Conservation (phyloP, 2,797 vertebrate genomes). For the Euphonia xanthogaster region DNA sequence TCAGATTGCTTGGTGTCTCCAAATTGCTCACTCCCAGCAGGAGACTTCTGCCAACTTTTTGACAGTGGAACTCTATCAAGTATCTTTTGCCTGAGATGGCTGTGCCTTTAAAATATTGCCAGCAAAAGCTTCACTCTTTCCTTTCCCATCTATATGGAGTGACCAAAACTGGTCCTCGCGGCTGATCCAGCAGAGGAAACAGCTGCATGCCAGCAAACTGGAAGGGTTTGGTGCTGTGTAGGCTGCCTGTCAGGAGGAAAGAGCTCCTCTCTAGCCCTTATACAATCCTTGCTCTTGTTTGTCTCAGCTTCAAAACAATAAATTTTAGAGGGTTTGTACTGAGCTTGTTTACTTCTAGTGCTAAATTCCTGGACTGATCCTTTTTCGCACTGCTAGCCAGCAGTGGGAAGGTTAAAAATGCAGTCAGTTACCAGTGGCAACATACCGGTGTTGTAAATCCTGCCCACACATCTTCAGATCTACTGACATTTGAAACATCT, state of each 20-base stretch:
- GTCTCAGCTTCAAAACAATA: background rate
- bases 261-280: background rate
- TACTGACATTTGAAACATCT: conserved; percentile 64
- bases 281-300: background rate
- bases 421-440: conserved; percentile 68
- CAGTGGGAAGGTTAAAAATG: conserved; percentile 59
- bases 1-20: background rate
- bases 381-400: background rate
- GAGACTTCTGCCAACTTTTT: background rate
- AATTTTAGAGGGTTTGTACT: background rate
- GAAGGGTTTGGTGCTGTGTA: background rate
- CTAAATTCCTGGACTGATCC: background rate
- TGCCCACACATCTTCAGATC: conserved; percentile 63
- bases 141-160: background rate
- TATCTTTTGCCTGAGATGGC: background rate
- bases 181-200: background rate
- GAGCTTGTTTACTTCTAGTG: background rate
- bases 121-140: background rate
- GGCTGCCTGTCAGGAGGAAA: background rate
- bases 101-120: background rate
- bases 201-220: background rate
- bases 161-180: background rate
- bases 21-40: background rate
- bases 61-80: background rate
- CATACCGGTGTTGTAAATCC: conserved; percentile 57